phyloP scores from a whole-genome alignment of 2,797 vertebrate genomes.

The Lutra lutra region DNA sequence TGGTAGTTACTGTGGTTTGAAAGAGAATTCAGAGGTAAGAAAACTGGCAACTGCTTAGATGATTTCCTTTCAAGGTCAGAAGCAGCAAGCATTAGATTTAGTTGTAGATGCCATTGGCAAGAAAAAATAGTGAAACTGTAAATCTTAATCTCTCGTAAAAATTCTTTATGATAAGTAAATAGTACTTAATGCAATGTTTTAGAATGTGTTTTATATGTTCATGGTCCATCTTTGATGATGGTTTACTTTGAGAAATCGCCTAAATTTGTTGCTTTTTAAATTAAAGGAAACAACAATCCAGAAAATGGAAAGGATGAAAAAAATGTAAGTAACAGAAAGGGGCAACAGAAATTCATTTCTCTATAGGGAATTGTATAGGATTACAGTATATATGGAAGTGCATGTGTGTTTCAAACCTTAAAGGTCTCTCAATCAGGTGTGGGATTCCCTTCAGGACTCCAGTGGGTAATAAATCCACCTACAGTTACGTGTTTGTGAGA shows the following conservation, averaged over 20 bases:
- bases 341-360: slow-evolving; percentile 84
- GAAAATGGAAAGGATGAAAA: slow-evolving; percentile 92
- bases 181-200: slow-evolving; percentile 67
- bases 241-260: slow-evolving; percentile 79
- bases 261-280: slow-evolving; percentile 86
- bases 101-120: slow-evolving; percentile 58
- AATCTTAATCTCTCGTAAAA: slow-evolving; percentile 71
- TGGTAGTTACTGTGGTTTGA: slow-evolving; percentile 82
- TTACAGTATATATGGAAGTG: slow-evolving; percentile 68
- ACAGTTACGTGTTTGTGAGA: slow-evolving; percentile 81
- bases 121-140: slow-evolving; percentile 75
- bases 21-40: slow-evolving; percentile 87
- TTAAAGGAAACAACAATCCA: slow-evolving; percentile 90
- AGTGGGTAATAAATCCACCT: slow-evolving; percentile 84
- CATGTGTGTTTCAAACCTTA: slow-evolving; percentile 83
- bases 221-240: slow-evolving; percentile 75
- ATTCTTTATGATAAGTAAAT: slow-evolving; percentile 69
- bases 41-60: slow-evolving; percentile 68
- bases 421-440: slow-evolving; percentile 83
- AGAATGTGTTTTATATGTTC: slow-evolving; percentile 68
- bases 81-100: slow-evolving; percentile 74
- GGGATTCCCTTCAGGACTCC: slow-evolving; percentile 85
- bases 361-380: slow-evolving; percentile 74
- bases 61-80: slow-evolving; percentile 80
- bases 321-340: slow-evolving; percentile 90